A percentile compares a stretch with the other conserved stretches of the same genome.
These are phyloP conservation scores for Gobio gobio DNA, from an alignment of 2,113 vertebrate species.

Conservation along the genomic window DNA sequence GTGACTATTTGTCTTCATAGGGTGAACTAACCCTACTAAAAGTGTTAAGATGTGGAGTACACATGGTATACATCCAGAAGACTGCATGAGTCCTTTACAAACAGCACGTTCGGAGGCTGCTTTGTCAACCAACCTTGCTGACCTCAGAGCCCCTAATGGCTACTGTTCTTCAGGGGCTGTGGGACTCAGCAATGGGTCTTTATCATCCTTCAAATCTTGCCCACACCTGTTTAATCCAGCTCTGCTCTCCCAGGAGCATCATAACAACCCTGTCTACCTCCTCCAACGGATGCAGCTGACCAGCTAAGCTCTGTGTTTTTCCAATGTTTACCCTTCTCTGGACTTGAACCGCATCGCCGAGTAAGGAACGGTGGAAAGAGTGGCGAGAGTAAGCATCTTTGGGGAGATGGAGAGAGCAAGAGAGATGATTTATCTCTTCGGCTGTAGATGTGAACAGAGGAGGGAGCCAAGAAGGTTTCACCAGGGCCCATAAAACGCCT, in stretches of 20 bases:
- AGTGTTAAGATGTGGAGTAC: background rate
- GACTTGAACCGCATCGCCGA: conserved; percentile 38
- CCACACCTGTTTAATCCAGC: conserved; percentile 39
- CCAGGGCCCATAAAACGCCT: conserved; percentile 47
- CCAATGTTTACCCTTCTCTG: conserved; percentile 40
- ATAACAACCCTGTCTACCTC: conserved; percentile 36
- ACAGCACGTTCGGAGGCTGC: conserved; percentile 8
- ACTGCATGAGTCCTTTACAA: background rate
- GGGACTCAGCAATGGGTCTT: conserved; percentile 19
- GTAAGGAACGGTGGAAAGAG: conserved; percentile 57
- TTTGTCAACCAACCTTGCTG: conserved; percentile 37
- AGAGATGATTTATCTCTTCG: conserved; percentile 64
- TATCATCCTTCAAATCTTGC: conserved; percentile 35
- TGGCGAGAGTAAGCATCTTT: conserved; percentile 50
- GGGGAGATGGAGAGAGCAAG: conserved; percentile 48
- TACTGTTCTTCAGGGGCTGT: conserved; percentile 10
- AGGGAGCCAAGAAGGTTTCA: conserved; percentile 57
- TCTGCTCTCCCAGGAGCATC: conserved; percentile 18
- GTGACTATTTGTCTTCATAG: background rate
- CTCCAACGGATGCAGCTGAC: conserved; percentile 46
- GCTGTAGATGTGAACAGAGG: conserved; percentile 59
- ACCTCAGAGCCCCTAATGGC: conserved; percentile 30
- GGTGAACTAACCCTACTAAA: background rate
- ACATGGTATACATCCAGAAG: background rate
- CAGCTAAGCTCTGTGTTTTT: conserved; percentile 33